Percentiles rank a stretch among this genome's conserved stretches.
Evolutionary conservation across 2,888 invertebrate species (phyloP).

Genomic region (Eumacrocentrus americanus): DNA sequence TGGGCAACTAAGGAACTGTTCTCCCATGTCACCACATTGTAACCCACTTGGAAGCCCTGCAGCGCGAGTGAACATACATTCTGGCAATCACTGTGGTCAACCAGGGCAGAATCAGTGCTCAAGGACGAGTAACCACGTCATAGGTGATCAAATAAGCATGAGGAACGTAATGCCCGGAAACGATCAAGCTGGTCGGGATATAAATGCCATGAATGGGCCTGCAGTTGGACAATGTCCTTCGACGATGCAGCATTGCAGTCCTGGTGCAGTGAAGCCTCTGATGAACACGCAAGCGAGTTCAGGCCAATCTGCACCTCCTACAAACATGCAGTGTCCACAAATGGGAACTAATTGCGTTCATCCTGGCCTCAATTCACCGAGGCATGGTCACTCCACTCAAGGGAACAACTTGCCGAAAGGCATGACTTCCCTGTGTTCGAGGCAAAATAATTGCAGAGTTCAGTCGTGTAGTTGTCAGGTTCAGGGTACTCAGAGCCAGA

Average conservation of each 20-base stretch:
- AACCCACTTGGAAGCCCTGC: not conserved
- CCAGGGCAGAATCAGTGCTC: constrained; percentile 35
- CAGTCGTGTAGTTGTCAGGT: constrained; percentile 43
- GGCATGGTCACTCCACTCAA: constrained; percentile 27
- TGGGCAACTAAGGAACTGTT: constrained; percentile 44
- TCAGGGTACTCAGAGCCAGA: constrained; percentile 35
- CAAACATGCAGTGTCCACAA: constrained; percentile 40
- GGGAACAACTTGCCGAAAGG: constrained; percentile 37
- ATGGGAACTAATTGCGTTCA: constrained; percentile 41
- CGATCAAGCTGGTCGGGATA: constrained; percentile 26
- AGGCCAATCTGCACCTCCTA: constrained; percentile 37
- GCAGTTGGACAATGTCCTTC: constrained; percentile 63
- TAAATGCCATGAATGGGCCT: constrained; percentile 41
- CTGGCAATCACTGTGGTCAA: constrained; percentile 41
- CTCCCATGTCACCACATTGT: constrained; percentile 44
- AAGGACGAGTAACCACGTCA: constrained; percentile 39
- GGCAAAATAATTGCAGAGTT: constrained; percentile 43
- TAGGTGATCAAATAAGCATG: constrained; percentile 3
- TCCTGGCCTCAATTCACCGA: constrained; percentile 40
- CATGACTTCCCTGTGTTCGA: constrained; percentile 46
- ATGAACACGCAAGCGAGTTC: constrained; percentile 43
- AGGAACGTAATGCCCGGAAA: constrained; percentile 18
- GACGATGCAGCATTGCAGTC: constrained; percentile 44
- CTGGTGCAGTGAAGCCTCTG: constrained; percentile 25
- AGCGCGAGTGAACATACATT: constrained; percentile 52